phyloP scores from a whole-genome alignment of 2,888 invertebrate genomes.

The Acronicta aceris region DNA sequence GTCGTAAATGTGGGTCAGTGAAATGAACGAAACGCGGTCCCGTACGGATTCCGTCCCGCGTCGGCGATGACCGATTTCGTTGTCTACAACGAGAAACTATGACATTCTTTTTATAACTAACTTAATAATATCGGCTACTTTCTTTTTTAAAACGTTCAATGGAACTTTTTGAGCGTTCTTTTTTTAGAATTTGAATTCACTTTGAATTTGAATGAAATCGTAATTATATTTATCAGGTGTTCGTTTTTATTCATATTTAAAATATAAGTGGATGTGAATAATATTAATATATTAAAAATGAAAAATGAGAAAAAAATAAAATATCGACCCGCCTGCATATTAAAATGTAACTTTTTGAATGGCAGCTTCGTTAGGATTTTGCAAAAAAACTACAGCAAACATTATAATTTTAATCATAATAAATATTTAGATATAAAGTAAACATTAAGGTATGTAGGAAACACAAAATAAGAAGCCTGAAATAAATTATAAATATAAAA shows the following conservation, averaged over 20 bases:
- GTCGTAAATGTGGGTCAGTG: slow-evolving; percentile 85
- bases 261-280: background rate
- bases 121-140: slow-evolving; percentile 51
- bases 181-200: slow-evolving; percentile 15
- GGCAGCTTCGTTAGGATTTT: no score
- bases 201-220: slow-evolving; percentile 17
- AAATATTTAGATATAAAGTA: no score
- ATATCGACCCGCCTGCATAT: no score
- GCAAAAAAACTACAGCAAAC: no score
- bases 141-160: slow-evolving; percentile 50
- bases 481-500: background rate
- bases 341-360: no score
- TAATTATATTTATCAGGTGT: no score
- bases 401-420: no score
- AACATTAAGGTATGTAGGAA: no score
- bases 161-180: slow-evolving; percentile 15
- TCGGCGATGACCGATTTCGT: slow-evolving; percentile 81
- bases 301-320: no score
- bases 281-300: no score
- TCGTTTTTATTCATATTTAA: background rate
- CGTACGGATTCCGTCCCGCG: slow-evolving; percentile 84
- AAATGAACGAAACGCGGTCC: slow-evolving; percentile 87
- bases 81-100: slow-evolving; percentile 73
- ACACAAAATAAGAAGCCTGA: no score
- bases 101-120: slow-evolving; percentile 74